Base-by-base conservation (phyloP, 2,113 vertebrate genomes). In the Callipepla squamata region DNA sequence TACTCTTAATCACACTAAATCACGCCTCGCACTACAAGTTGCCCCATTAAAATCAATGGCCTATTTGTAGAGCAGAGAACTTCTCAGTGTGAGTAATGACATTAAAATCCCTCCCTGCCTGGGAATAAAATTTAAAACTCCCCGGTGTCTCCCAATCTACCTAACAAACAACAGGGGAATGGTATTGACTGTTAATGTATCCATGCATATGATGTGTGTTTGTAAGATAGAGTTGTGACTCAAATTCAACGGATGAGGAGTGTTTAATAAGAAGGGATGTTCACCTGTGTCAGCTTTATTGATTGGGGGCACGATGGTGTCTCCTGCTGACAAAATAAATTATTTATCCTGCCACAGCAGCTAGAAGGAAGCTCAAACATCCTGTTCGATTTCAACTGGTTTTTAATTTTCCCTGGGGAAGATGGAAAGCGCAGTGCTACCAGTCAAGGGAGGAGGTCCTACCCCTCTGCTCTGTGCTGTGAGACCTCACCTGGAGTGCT, bases 41-140 rank as follows among this genome's bases (percentile, higher is more conserved):
- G 69, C 77, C 73, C 88, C 91, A 81, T 93, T 93, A 84, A 95
- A 95, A 89, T 91, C 88, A 84, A 87, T 42, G 21, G 65, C 59
- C 55, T 69, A 61, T 80, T 93, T 69, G 74, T 23, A 22, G 55
- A 92, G 78, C 18, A 1, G 45, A 73, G 90, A 57, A 76, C 59
- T 80, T 72, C 73, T 80, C 80, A 22, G 48, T 59, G 65, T 83
- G 90, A 93, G 44, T 80, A 90, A 81, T 51, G 73, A 61, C 88
- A 89, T 91, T 89, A 87, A 80, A 93, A 77, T 84, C 88, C 89
- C 55, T 87, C 74, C 69, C 91, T 61, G 55, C 40, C 81, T 93
- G 91, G 69, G 93, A 91, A 89, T 23, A 55, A 87, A 80, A 90
- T 94, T 78, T 89, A 68, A 77, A 94, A 76, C 72, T 86, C 81